Evolutionary conservation across 2,113 vertebrate genomes (phyloP), one percentile per base, ranked within the genome.

Genomic region (Phalacrocorax aristotelis): DNA sequence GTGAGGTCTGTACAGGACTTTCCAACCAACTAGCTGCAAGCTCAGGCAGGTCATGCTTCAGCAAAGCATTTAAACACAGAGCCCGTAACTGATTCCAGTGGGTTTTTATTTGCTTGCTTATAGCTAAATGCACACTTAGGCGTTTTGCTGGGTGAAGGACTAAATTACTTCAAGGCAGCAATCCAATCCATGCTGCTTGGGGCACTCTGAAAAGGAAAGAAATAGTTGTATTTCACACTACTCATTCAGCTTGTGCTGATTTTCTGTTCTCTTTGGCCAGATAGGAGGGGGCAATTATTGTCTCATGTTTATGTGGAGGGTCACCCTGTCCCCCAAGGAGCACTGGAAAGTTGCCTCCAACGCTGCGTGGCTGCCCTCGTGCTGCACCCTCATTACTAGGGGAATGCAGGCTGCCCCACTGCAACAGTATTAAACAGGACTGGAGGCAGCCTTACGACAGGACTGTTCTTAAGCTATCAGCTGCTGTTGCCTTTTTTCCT

Each of bases 291-390:
- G 21, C 49, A 82, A 61, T 89, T 64, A 69, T 49, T 25, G 66
- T 25, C 58, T 29, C 36, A 13, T 5, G 1, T 58, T 21, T 78
- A 34, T 22, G n/a, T 3, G 0, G 17, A 2, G 5, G 48, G 36
- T 57, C 70, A 54, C 14, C 9, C 15, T 46, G 58, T 46, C 5
- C 5, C 30, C 16, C 20, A n/a, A n/a, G n/a, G 27, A 83, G 55
- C 32, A 21, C 20, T 64, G 26, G 55, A 68, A 83, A 92, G 21
- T 40, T 90, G 52, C 52, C 61, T 38, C 49, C 57, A 83, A 23
- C 0, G 0, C 48, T 34, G 5, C 0, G 0, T 20, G 52, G 30
- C 27, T 60, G 76, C 36, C 36, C 40, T 42, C 7, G 27, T 70
- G 40, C 71, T 83, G 27, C 54, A 52, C 17, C 21, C 17, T 36